These are phyloP conservation scores for Phyllotreta striolata DNA, from an alignment of 2,888 invertebrate genomes.

Conservation along the genomic window DNA sequence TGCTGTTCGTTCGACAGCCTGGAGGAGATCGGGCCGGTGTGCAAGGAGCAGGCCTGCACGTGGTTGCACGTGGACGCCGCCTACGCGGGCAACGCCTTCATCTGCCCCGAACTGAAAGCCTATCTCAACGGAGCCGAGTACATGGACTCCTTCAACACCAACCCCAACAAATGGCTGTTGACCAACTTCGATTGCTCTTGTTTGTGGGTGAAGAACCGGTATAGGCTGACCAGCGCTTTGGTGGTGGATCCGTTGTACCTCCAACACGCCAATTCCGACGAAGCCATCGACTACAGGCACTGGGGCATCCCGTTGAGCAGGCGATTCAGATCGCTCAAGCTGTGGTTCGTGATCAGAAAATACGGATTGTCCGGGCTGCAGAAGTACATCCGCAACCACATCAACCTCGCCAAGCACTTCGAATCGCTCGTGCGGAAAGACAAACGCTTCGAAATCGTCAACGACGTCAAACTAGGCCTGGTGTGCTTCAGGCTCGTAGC, in stretches of 20 bases:
- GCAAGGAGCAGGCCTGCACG: constrained; percentile 67
- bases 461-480: constrained; percentile 77
- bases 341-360: constrained; percentile 86
- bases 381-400: constrained; percentile 83
- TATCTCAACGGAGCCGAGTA: constrained; percentile 73
- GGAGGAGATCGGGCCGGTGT: constrained; percentile 78
- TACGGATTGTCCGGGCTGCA: constrained; percentile 86
- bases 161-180: constrained; percentile 88
- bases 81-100: constrained; percentile 86
- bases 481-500: constrained; percentile 81
- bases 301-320: constrained; percentile 89
- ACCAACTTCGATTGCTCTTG: constrained; percentile 87
- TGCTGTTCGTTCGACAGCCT: constrained; percentile 86
- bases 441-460: constrained; percentile 77
- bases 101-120: constrained; percentile 82
- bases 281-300: constrained; percentile 77
- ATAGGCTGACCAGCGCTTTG: constrained; percentile 81
- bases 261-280: constrained; percentile 79
- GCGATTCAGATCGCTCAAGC: constrained; percentile 83
- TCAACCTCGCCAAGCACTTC: constrained; percentile 78
- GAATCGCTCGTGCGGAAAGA: constrained; percentile 74
- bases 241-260: constrained; percentile 87
- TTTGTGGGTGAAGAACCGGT: constrained; percentile 82
- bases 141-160: constrained; percentile 87
- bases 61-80: constrained; percentile 92